Evolutionary conservation across 1,140 invertebrate species (phyloP), one percentile per base, ranked within the genome.

Genomic region (Maconellicoccus hirsutus): DNA sequence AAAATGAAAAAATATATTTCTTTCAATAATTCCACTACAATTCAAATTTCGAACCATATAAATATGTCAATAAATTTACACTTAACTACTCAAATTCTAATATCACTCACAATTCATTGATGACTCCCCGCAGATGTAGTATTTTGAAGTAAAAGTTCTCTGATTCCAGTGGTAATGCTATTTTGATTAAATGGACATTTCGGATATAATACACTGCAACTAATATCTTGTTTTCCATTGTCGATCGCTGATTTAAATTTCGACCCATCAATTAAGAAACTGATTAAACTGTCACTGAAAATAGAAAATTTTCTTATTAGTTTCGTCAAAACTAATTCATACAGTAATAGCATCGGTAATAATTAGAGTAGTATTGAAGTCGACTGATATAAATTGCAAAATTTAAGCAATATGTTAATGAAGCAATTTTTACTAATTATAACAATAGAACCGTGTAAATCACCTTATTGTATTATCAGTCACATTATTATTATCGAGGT

Each of bases 241-340:
- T 88, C 84, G 19, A 91, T 79, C 0, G 89, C 90, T 74, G 89
- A 85, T 77, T 89, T 88, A 26, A 92, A 84, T 0, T 87, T 84
- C 0, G 89, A 90, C 0, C 89, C 89, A 75, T 89, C 86, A 33
- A 90, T 77, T 74, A 90, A 84, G 3, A 87, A 87, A 0, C 85
- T 84, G 14, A 91, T 82, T 14, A 91, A 75, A 0, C 86, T 82
- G 75, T 90, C 91, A 72, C 87, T 89, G 78, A 69, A 19, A 66
- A 61, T 6, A 61, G 19, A 23, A 66, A 66, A 66, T 25, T 66
- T 19, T 16, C n/a, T 59, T 59, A 7, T 59, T 16, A 66, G 61
- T 23, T 23, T 66, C 61, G 25, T 66, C 42, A 3, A 52, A n/a
- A 52, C 42, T 4, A 52, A 19, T 14, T 52, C n/a, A n/a, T n/a